These are phyloP conservation scores for Orchestia grillus DNA, from an alignment of 1,140 invertebrate genomes.

Conservation along the genomic window DNA sequence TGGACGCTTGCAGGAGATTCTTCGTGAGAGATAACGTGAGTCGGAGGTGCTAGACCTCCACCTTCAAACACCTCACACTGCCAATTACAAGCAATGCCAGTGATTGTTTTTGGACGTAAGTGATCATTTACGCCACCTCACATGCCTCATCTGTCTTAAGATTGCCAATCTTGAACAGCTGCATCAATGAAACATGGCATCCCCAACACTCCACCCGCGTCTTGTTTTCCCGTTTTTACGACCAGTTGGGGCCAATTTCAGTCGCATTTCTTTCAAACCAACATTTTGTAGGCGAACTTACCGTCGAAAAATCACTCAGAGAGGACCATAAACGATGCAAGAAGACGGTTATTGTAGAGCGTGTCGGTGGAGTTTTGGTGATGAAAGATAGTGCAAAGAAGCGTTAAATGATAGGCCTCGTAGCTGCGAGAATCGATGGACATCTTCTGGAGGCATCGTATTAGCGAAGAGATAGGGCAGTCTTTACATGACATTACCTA, in stretches of 20 bases:
- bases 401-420: conserved; percentile 30
- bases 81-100: conserved; percentile 31
- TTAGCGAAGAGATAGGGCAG: conserved; percentile 10
- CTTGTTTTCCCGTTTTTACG: conserved; percentile 15
- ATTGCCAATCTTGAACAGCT: conserved; percentile 5
- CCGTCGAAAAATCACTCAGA: conserved; percentile 31
- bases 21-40: conserved; percentile 35
- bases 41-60: conserved; percentile 21
- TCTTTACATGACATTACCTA: conserved; percentile 23
- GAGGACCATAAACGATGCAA: neutral
- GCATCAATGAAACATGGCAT: conserved; percentile 36
- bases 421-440: conserved; percentile 12
- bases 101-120: conserved; percentile 28
- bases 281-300: conserved; percentile 6
- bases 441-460: conserved; percentile 5
- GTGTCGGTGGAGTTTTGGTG: neutral
- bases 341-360: conserved; percentile 20
- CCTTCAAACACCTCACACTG: conserved; percentile 24
- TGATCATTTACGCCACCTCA: conserved; percentile 29
- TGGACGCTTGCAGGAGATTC: conserved; percentile 17
- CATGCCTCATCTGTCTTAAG: conserved; percentile 8
- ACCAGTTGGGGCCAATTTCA: conserved; percentile 19
- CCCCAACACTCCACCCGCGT: conserved; percentile 2
- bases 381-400: conserved; percentile 38
- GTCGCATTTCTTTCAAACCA: conserved; percentile 6